Base-by-base conservation (phyloP, 2,888 invertebrate genomes). In the Marasmarcha lunaedactyla region DNA sequence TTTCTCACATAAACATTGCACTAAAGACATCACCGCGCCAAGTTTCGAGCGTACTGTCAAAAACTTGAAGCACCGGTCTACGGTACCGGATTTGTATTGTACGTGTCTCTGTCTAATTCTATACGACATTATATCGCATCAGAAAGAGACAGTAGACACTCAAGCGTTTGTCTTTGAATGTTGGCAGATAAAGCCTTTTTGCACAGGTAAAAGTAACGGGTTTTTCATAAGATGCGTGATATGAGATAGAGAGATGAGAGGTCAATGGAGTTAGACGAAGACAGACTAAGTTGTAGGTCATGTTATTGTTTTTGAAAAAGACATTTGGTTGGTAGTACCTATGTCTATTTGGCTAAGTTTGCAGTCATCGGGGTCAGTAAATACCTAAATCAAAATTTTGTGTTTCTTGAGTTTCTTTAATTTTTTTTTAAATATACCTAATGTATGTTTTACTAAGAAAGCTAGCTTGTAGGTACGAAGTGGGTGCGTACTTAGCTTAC, bases 201-300 rank as follows among this genome's bases (percentile, higher is more conserved):
- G 81, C 78, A 73, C 66, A 56, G 73, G 79, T 79, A 84, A 83
- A 84, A 83, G 83, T 84, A 84, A 84, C 84, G 84, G 83, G 69
- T 63, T 67, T 79, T 74, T 74, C 76, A 78, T 76, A 59, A 79
- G 81, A 81, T 81, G 72, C 68, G 71, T 71, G 70, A 70, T 63
- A 43, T 57, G 83, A 76, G 71, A 79, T 51, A 49, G 58, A 48
- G 3, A 50, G 45, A 57, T 61, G 50, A 43, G 55, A 60, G 68
- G 64, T 67, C 62, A 63, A 46, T 41, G 42, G 33, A 43, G 70
- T 46, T 48, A 44, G 63, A 78, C 35, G 41, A 67, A 58, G 74
- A 77, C 12, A 37, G 43, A 46, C 11, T 46, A 48, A 42, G 42
- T 52, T 55, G 53, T 66, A 63, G 72, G 74, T 79, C 77, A 71